Percentiles rank a stretch among this genome's conserved stretches.
These are phyloP conservation scores for Myotis brandtii DNA, from an alignment of 2,113 vertebrate species.

Conservation along the genomic window DNA sequence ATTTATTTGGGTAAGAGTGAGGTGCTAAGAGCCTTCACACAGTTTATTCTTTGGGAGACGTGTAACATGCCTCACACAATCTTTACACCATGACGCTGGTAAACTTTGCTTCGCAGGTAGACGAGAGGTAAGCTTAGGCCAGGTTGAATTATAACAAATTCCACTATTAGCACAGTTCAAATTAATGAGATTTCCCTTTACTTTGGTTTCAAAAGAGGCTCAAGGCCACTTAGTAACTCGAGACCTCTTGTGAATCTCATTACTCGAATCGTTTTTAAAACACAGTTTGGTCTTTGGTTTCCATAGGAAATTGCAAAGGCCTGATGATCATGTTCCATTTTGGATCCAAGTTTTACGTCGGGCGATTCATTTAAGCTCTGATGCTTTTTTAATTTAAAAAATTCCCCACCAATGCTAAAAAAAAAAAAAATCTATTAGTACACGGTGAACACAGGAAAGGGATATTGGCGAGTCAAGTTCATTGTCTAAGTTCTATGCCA, in stretches of 20 bases:
- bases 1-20: slow-evolving; percentile 58
- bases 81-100: background rate
- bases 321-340: slow-evolving; percentile 62
- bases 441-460: background rate
- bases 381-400: slow-evolving; percentile 78
- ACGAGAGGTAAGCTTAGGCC: slow-evolving; percentile 49
- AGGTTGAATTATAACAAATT: slow-evolving; percentile 75
- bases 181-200: slow-evolving; percentile 81
- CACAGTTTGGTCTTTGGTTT: slow-evolving; percentile 75
- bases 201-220: slow-evolving; percentile 78
- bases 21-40: slow-evolving; percentile 54
- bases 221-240: slow-evolving; percentile 81
- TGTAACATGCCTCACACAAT: background rate
- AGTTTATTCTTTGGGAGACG: slow-evolving; percentile 54
- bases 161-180: slow-evolving; percentile 79
- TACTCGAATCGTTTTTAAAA: slow-evolving; percentile 70
- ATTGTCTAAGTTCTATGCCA: slow-evolving; percentile 35
- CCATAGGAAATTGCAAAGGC: slow-evolving; percentile 80
- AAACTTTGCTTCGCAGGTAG: slow-evolving; percentile 51
- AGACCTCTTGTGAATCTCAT: slow-evolving; percentile 80
- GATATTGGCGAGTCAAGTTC: background rate
- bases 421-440: slow-evolving; percentile 8
- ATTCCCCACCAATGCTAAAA: slow-evolving; percentile 16
- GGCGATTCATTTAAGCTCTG: slow-evolving; percentile 70
- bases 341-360: slow-evolving; percentile 69